Conservation (phyloP, 2,888 invertebrate genomes). For the Macropis europaea region DNA sequence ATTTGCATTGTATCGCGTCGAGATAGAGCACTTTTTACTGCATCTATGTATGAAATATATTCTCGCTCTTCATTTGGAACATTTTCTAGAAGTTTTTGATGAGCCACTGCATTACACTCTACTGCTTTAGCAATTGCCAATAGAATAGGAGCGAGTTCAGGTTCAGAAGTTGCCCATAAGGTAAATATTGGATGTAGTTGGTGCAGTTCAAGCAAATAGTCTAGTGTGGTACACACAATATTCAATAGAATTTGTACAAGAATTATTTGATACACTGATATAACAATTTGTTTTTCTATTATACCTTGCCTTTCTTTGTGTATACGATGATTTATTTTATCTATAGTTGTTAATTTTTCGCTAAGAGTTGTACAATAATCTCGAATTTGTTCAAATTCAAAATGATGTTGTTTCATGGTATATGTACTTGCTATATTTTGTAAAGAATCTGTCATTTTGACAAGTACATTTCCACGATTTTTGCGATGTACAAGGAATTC, state of each 20-base stretch:
- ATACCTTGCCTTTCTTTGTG: slow-evolving; percentile 83
- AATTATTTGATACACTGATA: slow-evolving; percentile 4
- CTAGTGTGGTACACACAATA: slow-evolving; percentile 68
- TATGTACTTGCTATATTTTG: slow-evolving; percentile 82
- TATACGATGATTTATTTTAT: slow-evolving; percentile 84
- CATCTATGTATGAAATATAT: slow-evolving; percentile 85
- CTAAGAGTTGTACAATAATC: slow-evolving; percentile 83
- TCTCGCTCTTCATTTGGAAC: slow-evolving; percentile 82
- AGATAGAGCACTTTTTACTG: slow-evolving; percentile 84
- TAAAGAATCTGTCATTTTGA: slow-evolving; percentile 82
- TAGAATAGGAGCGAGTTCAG: slow-evolving; percentile 80
- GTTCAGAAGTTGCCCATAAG: slow-evolving; percentile 83
- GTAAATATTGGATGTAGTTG: slow-evolving; percentile 84
- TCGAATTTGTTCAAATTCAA: slow-evolving; percentile 84
- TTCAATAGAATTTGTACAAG: slow-evolving; percentile 11
- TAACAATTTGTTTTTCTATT: background rate
- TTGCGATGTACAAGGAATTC: slow-evolving; percentile 84
- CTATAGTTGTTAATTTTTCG: slow-evolving; percentile 84
- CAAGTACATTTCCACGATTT: slow-evolving; percentile 82
- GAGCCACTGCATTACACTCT: slow-evolving; percentile 81
- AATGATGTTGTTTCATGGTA: slow-evolving; percentile 82
- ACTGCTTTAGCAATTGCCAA: slow-evolving; percentile 80
- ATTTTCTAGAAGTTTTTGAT: slow-evolving; percentile 80
- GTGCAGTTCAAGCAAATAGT: slow-evolving; percentile 82
- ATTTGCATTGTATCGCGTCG: slow-evolving; percentile 85